phyloP scores from a whole-genome alignment of 2,797 vertebrate species.

The Sternotherus odoratus region DNA sequence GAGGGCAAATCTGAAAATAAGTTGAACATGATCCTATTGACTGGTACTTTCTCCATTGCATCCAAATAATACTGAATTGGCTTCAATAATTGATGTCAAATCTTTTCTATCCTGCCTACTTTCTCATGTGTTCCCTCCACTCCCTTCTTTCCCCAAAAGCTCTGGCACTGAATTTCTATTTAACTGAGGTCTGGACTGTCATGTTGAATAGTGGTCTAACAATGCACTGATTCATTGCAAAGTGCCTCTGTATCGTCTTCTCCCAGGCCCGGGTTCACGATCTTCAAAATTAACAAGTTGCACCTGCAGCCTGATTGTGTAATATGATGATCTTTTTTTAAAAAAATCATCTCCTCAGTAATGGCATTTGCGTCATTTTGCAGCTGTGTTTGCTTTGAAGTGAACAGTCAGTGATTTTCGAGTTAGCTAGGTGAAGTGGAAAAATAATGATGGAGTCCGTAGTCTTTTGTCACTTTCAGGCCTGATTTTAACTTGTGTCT shows the following conservation, averaged over 20 bases:
- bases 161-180: constrained; percentile 18
- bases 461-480: constrained; percentile 63
- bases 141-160: background rate
- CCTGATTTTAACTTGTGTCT: constrained; percentile 28
- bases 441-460: constrained; percentile 80
- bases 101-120: constrained; percentile 24
- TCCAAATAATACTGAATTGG: constrained; percentile 33
- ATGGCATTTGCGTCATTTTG: constrained; percentile 69
- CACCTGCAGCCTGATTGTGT: constrained; percentile 63
- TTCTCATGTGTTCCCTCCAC: constrained; percentile 6
- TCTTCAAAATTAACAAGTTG: constrained; percentile 62
- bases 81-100: constrained; percentile 38
- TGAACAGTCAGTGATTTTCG: constrained; percentile 73
- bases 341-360: constrained; percentile 57
- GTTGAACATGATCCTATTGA: constrained; percentile 32
- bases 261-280: background rate
- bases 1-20: background rate
- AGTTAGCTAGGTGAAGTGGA: constrained; percentile 80
- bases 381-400: constrained; percentile 79
- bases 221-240: background rate
- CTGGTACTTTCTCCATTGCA: constrained; percentile 15
- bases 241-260: background rate
- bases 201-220: background rate
- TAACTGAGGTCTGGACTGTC: constrained; percentile 20
- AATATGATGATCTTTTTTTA: constrained; percentile 29